Conservation (phyloP, 2,888 invertebrate species). For the Pedicia rivosa region DNA sequence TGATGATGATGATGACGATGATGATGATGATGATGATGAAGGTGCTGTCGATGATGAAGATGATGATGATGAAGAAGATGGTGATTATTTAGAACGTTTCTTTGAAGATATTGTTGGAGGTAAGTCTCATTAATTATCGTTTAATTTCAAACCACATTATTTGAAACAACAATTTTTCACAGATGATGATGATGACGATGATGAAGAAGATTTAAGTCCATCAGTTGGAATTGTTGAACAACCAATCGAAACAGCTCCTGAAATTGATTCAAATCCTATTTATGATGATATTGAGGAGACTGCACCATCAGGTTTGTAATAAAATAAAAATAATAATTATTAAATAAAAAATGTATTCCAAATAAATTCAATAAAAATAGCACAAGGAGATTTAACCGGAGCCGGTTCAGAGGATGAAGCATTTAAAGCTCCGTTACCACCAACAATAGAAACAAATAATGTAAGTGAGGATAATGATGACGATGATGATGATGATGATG, state of each 20-base stretch:
- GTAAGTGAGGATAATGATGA: slow-evolving; percentile 21
- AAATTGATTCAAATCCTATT: neutral
- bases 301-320: neutral
- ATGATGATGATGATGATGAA: neutral
- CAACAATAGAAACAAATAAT: neutral
- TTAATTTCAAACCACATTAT: neutral
- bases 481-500: slow-evolving; percentile 45
- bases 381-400: too few relatives aligned
- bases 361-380: too few relatives aligned
- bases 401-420: too few relatives aligned
- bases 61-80: slow-evolving; percentile 48
- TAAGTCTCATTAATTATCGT: slow-evolving; percentile 17
- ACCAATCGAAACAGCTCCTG: slow-evolving; percentile 31
- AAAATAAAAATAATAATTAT: too few relatives aligned
- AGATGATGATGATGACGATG: slow-evolving; percentile 42
- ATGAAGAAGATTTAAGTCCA: slow-evolving; percentile 37
- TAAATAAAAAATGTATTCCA: too few relatives aligned
- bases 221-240: slow-evolving; percentile 35
- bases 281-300: slow-evolving; percentile 2
- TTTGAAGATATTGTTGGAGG: slow-evolving; percentile 76
- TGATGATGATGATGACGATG: neutral
- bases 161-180: slow-evolving; percentile 22
- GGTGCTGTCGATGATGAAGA: slow-evolving; percentile 21
- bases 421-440: too few relatives aligned
- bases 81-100: slow-evolving; percentile 59